Evolutionary conservation across 2,797 vertebrate genomes (phyloP).

Genomic region (Tapirus indicus): DNA sequence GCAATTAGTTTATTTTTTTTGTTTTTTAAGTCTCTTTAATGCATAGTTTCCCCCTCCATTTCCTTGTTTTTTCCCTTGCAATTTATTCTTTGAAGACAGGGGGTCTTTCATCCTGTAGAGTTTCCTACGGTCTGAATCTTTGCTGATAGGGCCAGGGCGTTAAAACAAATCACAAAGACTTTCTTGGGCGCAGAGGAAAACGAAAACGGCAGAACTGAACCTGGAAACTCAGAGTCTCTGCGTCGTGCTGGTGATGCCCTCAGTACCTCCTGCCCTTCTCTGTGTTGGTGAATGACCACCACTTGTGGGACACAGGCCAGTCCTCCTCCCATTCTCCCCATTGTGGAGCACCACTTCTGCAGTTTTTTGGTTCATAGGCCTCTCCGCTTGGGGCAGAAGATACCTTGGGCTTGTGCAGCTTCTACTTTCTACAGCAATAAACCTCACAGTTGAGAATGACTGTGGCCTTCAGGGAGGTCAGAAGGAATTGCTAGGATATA

Average conservation of each 20-base stretch:
- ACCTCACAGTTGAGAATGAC: not conserved
- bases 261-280: not conserved
- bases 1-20: not conserved
- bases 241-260: not conserved
- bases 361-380: not conserved
- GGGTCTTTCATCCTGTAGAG: not conserved
- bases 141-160: not conserved
- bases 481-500: not conserved
- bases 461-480: not conserved
- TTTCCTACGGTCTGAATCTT: conserved; percentile 45
- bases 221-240: not conserved
- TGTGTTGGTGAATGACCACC: not conserved
- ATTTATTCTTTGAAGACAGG: conserved; percentile 5
- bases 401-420: not conserved
- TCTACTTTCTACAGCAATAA: not conserved
- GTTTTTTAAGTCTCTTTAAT: conserved; percentile 32
- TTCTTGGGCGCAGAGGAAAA: conserved; percentile 33
- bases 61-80: not conserved
- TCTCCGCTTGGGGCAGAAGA: conserved; percentile 30
- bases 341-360: not conserved
- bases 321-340: not conserved
- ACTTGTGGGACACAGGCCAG: not conserved
- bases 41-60: not conserved
- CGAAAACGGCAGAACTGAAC: not conserved
- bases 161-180: conserved; percentile 25